Evolutionary conservation across 2,113 vertebrate species (phyloP).

Genomic region (Epinephelus moara): DNA sequence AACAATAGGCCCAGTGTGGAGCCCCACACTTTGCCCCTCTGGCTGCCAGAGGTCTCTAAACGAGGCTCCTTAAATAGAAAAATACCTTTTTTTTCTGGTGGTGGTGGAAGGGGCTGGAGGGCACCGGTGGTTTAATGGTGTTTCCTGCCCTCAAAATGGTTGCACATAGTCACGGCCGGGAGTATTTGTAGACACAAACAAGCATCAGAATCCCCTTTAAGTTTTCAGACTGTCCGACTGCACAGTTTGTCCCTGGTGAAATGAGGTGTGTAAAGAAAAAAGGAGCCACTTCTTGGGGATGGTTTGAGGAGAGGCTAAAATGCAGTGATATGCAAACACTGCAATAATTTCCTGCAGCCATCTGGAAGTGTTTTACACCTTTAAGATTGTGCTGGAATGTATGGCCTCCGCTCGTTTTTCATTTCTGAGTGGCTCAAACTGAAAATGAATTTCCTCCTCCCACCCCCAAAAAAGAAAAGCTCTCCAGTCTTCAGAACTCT

Average conservation of each 20-base stretch:
- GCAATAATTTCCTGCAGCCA: conserved; percentile 79
- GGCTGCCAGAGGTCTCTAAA: conserved; percentile 78
- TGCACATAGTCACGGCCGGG: conserved; percentile 15
- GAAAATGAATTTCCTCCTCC: conserved; percentile 61
- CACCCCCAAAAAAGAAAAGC: background rate
- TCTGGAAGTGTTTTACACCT: conserved; percentile 87
- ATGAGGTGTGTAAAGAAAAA: conserved; percentile 27
- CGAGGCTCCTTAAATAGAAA: conserved; percentile 82
- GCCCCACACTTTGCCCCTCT: conserved; percentile 71
- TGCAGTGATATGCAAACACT: conserved; percentile 74
- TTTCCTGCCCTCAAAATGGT: conserved; percentile 74
- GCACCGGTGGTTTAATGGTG: conserved; percentile 67
- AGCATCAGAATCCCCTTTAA: conserved; percentile 44
- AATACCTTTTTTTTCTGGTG: conserved; percentile 56
- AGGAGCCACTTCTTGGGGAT: conserved; percentile 58
- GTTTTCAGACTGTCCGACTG: conserved; percentile 46
- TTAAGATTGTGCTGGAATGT: conserved; percentile 82
- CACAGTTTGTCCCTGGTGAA: conserved; percentile 45
- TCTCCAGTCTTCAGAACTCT: conserved; percentile 14
- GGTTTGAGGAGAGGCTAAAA: conserved; percentile 60
- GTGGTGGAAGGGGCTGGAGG: conserved; percentile 38
- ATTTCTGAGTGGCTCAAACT: conserved; percentile 61
- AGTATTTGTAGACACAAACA: conserved; percentile 54
- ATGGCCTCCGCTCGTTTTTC: conserved; percentile 72
- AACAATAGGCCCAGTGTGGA: conserved; percentile 87